Evolutionary conservation across 2,797 vertebrate genomes (phyloP), one percentile per base, ranked within the genome.

Genomic region (Periophthalmus magnuspinnatus): DNA sequence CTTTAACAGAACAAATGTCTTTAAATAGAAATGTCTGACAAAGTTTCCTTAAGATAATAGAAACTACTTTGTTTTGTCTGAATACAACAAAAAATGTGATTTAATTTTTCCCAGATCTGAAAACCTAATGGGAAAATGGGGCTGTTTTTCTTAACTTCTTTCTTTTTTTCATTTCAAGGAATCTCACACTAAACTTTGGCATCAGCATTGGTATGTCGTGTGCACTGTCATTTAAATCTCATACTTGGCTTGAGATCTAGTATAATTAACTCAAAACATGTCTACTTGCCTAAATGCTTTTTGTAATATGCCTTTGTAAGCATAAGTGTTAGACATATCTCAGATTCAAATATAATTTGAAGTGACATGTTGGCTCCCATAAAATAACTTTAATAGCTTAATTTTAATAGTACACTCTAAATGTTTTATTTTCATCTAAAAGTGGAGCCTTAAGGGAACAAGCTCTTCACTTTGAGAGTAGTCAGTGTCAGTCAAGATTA

Each of bases 391-490:
- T 64, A 48, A 17, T 16, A 45, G 2, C 52, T 54, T 48, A 24
- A 28, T 17, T 36, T 21, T 47, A 47, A 28, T 45, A 28, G 41
- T 24, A 14, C 16, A 24, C 24, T n/a, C 16, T 50, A n/a, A 47
- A 33, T 13, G 41, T 65, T 65, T 33, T 28, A 65, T 48, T 65
- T 28, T 19, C 48, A 54, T 52, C 48, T n/a, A 65, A 34, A 52
- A 66, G 28, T 33, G 63, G n/a, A 7, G 47, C 64, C 48, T 16
- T 13, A 66, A 52, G 64, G 36, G 19, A 36, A 22, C 19, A 52
- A 50, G 21, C 28, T 34, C 45, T 64, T 41, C 62, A 32, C 45
- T 24, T 54, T 36, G 33, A 66, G 64, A 66, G 64, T n/a, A 52
- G 17, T 17, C 32, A 34, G 7, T 66, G 64, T 36, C 64, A 50